Base-by-base conservation (phyloP, 2,797 vertebrate species). In the Ceryle rudis region DNA sequence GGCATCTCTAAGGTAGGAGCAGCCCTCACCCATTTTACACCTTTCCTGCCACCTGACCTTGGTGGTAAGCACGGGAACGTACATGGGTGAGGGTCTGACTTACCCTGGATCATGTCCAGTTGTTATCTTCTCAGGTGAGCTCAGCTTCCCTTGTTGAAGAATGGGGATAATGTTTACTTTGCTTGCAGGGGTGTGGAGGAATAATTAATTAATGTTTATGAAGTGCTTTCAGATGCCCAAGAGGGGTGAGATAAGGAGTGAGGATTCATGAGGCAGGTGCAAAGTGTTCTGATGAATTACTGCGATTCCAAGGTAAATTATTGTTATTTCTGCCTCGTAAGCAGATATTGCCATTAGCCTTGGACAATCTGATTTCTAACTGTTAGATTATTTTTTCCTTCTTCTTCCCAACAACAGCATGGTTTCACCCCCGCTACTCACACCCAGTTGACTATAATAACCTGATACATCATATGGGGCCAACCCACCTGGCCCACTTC, bases 121-220 rank as follows among this genome's bases (percentile, higher is more conserved):
- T 74, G 51, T 54, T 74, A 51, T 39, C 82, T 95, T 64, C 66
- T 81, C 18, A 14, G 16, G 71, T 89, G 78, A 96, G 55, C 64
- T 89, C 82, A 88, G 66, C 58, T 86, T 89, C 51, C 37, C 22
- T 1, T 20, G 60, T 88, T 87, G 70, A 82, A 83, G 57, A 95
- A 67, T 29, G 31, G 26, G 72, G 31, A 81, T 81, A 79, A 79
- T 91, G 61, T 66, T 95, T 83, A 83, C 87, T 88, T 90, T 67
- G 91, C 61, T 95, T 66, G 85, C 49, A 87, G 65, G 89, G 93
- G 84, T 67, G 90, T 90, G 92, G 89, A 96, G 11, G 91, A 87
- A 91, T 46, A 90, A 89, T 79, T 95, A 94, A 94, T 91, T 72
- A 86, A 73, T 94, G 91, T 90, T 95, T 97, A 70, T 93, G 81